Evolutionary conservation across 2,888 invertebrate genomes (phyloP), one percentile per base, ranked within the genome.

Genomic region (Habrosyne pyritoides): DNA sequence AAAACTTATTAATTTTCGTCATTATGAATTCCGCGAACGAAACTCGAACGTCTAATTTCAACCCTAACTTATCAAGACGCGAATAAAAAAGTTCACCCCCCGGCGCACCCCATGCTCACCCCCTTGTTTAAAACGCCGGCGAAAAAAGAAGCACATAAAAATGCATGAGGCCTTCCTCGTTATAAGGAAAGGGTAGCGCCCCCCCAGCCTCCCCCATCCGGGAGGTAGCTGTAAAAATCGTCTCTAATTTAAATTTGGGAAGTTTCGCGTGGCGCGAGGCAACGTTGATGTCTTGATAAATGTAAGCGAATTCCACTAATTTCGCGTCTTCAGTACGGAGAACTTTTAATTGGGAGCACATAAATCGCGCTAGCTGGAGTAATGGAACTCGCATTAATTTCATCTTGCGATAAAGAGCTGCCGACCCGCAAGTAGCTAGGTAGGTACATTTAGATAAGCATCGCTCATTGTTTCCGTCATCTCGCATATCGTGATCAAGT

Each of bases 131-230:
- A 93, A 93, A 93, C 90, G 92, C 91, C 87, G 89, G 80, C 92
- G 91, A 93, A 93, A 93, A 93, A 93, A 93, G 93, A 91, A 93
- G 93, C 92, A 93, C 93, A 93, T 93, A 93, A 93, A 93, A 93
- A 93, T 93, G 93, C 93, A 93, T 93, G 93, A 93, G 93, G 93
- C 93, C 92, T 91, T 93, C 93, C 92, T 93, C 92, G 93, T 93
- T 92, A 93, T 91, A 92, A 93, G 93, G 91, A 93, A 93, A 93
- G 93, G 93, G 93, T 91, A 93, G 89, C 86, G 77, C 71, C 80
- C 84, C 88, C 89, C 86, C 75, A 47, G 47, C 61, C 69, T 67
- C 73, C 82, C 83, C 83, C 82, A 77, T 73, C 63, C 73, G 86
- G 90, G 91, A 87, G 91, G 91, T 88, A 87, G 92, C 91, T 91